phyloP scores from a whole-genome alignment of 2,888 invertebrate genomes.

The Alsophila aescularia region DNA sequence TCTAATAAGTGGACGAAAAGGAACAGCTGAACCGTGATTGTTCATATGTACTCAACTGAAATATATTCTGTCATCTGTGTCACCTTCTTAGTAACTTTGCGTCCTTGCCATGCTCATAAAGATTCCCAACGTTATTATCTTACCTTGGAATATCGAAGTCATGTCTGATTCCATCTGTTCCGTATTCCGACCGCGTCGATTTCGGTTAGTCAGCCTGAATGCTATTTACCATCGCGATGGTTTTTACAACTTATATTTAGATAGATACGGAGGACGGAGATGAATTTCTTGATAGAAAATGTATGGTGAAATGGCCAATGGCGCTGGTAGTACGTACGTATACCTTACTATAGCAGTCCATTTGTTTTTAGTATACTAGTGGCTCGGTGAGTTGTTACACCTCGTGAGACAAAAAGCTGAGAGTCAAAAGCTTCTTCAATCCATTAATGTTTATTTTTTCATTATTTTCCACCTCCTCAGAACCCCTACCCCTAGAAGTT shows the following conservation, averaged over 20 bases:
- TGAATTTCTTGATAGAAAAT: background rate
- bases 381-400: no score
- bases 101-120: conserved; percentile 18
- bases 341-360: no score
- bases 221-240: conserved; percentile 23
- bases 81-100: conserved; percentile 4
- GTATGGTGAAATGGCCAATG: no score
- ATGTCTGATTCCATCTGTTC: conserved; percentile 31
- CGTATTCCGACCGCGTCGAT: conserved; percentile 32
- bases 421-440: no score
- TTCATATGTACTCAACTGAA: background rate
- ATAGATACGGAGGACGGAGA: background rate
- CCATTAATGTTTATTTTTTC: no score
- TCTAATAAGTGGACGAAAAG: no score
- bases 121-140: conserved; percentile 25
- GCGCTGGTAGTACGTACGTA: no score
- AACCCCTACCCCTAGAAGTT: no score
- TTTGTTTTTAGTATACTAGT: no score
- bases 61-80: conserved; percentile 5
- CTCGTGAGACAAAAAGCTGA: no score
- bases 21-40: no score
- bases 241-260: conserved; percentile 10
- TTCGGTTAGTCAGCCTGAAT: conserved; percentile 31
- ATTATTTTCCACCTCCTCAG: no score
- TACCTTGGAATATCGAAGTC: conserved; percentile 25